Percentiles rank a stretch among this genome's conserved stretches.
phyloP scores from a whole-genome alignment of 2,113 vertebrate species.

The Promerops cafer region DNA sequence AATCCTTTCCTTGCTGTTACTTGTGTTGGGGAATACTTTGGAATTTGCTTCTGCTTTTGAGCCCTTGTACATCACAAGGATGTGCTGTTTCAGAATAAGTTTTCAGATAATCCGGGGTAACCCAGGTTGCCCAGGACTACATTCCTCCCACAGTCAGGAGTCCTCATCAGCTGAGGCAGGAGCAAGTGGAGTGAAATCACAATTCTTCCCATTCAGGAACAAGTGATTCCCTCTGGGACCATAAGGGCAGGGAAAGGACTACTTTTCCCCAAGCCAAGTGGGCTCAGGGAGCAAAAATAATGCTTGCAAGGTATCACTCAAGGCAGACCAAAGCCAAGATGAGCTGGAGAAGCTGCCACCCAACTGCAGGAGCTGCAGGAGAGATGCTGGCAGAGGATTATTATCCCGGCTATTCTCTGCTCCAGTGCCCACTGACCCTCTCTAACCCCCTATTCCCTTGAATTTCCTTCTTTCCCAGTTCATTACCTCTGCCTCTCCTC shows the following conservation, averaged over 20 bases:
- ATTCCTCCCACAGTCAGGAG: rapidly evolving
- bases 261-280: background rate
- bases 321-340: background rate
- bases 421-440: background rate
- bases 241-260: background rate
- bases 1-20: background rate
- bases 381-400: background rate
- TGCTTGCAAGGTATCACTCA: background rate
- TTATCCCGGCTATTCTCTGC: background rate
- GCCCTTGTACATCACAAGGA: background rate
- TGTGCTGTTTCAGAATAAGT: background rate
- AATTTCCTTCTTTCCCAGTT: background rate
- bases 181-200: background rate
- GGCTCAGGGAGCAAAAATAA: background rate
- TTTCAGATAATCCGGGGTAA: background rate
- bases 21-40: background rate
- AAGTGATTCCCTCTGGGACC: background rate
- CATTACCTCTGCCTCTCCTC: background rate
- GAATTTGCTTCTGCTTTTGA: background rate
- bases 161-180: background rate
- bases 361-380: rapidly evolving
- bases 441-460: background rate
- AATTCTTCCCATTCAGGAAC: background rate
- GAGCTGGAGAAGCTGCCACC: background rate
- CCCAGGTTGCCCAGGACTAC: background rate